Evolutionary conservation across 2,797 vertebrate genomes (phyloP), one percentile per base, ranked within the genome.

Genomic region (Phyllotis vaccarum): DNA sequence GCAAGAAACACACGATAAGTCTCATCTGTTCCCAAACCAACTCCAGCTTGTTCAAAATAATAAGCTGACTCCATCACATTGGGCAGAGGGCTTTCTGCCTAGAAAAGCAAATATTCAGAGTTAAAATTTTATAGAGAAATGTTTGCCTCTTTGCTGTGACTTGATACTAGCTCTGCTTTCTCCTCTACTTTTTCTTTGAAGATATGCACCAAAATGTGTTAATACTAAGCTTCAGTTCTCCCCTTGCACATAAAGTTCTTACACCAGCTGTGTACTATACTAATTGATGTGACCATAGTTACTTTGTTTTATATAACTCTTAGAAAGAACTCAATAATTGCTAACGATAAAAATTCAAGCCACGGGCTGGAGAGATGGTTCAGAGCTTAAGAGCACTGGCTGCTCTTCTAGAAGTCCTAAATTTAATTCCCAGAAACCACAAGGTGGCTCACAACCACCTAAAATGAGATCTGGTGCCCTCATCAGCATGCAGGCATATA

Each of bases 41-140:
- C 98, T 83, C 99, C 99, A 93, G 99, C 99, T 98, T 99, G 99
- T 97, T 99, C 99, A 97, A 99, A 98, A 98, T 99, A 99, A 97
- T 99, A 99, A 46, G 98, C 98, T 83, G 99, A 98, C 98, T 99
- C 99, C 96, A 98, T 99, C 94, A 99, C 96, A 49, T 99, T 99
- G 29, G 99, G 99, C 66, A 99, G 97, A 95, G 98, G 62, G 0
- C 96, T 98, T 79, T 99, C 99, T 97, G 97, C 97, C 99, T 99
- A 93, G 12, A 34, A 94, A 98, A 93, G 75, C 81, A 97, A 93
- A 96, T 60, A 62, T 4, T 17, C 0, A 0, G 56, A 89, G 43
- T 98, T 97, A 98, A n/a, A 93, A 27, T 75, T 83, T 75, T 62
- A 90, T 86, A 87, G 19, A 31, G 9, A 64, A 70, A 43, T 83